Base-by-base conservation (phyloP, 2,888 invertebrate genomes). In the Biston stratarius region DNA sequence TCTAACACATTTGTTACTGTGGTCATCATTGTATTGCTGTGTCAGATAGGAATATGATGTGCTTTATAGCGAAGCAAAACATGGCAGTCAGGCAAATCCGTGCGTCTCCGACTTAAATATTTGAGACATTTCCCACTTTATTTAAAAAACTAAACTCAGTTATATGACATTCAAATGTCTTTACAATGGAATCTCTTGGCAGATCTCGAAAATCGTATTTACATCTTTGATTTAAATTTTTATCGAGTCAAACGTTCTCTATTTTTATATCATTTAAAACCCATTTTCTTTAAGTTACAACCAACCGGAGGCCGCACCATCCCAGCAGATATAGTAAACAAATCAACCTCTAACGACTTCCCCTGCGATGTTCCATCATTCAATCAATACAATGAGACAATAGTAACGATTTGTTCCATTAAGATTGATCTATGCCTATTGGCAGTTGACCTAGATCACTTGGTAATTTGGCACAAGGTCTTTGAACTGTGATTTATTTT, bases 401-500 rank as follows among this genome's bases (percentile, higher is more conserved):
- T 70, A 44, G 51, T 53, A 52, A 55, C 36, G 67, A 64, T 69
- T 73, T 67, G 69, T 69, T 73, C 53, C 58, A 63, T 69, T 64
- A 67, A 63, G 69, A 70, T 70, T 67, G 67, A 67, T 68, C 64
- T 67, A 42, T 59, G 64, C 40, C 49, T 70, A 72, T 72, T 72
- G 72, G 71, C 61, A 62, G 67, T 63, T 72, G 72, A 70, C 74
- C 76, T 68, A 77, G 73, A 74, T 77, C 70, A 53, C 63, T 71
- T 66, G 49, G 48, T 62, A 67, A 75, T 71, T 67, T 66, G 73
- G 67, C 72, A 71, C 74, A 77, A 75, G 77, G 76, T 74, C 67
- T 70, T 55, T 59, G 63, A 63, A 67, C 66, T 58, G 66, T 67
- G 67, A 66, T 69, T 70, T 71, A 71, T 64, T n/a, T 45, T 45